Evolutionary conservation across 2,797 vertebrate genomes (phyloP).

Genomic region (Urophycis tenuis): DNA sequence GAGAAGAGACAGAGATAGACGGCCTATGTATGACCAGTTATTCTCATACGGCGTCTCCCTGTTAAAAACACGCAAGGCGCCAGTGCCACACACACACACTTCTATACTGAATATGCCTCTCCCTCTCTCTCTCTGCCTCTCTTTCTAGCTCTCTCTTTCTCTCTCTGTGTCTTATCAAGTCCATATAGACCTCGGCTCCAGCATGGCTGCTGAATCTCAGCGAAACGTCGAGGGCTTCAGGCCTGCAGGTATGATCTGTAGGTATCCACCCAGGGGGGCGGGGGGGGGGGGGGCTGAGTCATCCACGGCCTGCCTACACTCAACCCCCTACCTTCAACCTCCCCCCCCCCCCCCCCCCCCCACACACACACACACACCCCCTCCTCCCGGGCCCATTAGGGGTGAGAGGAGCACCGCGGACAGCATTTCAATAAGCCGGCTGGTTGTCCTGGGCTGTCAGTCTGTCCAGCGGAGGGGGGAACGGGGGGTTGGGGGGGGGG

Average conservation of each 20-base stretch:
- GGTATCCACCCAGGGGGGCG: neutral
- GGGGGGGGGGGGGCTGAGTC: neutral
- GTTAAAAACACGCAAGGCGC: no score
- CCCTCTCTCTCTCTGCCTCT: no score
- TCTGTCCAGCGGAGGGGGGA: constrained; percentile 27
- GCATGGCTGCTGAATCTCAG: neutral
- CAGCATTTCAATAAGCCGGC: constrained; percentile 63
- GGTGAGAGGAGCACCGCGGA: constrained; percentile 50
- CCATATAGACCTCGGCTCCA: neutral
- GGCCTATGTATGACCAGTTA: no score
- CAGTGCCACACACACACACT: no score
- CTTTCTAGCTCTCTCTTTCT: neutral
- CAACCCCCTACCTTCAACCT: neutral
- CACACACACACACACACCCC: no score
- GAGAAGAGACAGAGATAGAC: no score
- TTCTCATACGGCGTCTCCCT: no score
- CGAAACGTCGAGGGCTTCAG: neutral
- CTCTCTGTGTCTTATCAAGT: neutral
- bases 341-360: neutral
- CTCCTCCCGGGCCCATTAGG: constrained; percentile 51
- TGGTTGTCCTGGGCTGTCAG: constrained; percentile 40
- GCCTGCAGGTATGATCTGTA: neutral
- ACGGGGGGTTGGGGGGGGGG: no score
- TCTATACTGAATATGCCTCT: no score
- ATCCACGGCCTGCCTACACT: neutral